Base-by-base conservation (phyloP, 2,888 invertebrate species). In the Mythimna albipuncta region DNA sequence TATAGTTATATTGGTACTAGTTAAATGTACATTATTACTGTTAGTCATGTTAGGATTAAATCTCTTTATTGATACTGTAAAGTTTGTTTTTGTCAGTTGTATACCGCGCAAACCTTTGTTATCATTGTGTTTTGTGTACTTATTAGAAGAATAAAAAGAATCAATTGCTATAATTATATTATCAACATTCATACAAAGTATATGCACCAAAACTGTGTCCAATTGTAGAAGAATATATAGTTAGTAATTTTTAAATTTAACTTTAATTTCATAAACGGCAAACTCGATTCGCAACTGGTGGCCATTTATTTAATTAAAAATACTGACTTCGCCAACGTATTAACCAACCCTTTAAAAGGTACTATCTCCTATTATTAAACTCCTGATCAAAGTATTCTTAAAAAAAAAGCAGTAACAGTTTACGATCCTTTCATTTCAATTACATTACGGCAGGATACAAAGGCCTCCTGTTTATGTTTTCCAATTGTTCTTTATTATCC, bases 401-500 rank as follows among this genome's bases (percentile, higher is more conserved):
- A 69, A 76, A 78, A 44, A 69, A 76, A 61, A 6, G 57, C 68
- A 72, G 63, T 0, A 35, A 64, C 32, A n/a, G 35, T 81, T 69
- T 65, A 76, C 81, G 78, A 69, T 57, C 54, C 47, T 65, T 75
- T 75, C 16, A 69, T 63, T 78, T 54, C 61, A 69, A 65, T 78
- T 78, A 58, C 47, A 62, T 66, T 69, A 65, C 58, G 50, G 52
- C 64, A 65, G 52, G 50, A 77, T 44, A 57, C 55, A 72, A 69
- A 65, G 47, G n/a, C 19, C 61, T 68, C 26, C 54, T 19, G 54
- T 78, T 81, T 67, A 69, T 61, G 62, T 54, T 47, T 81, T 77
- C 41, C 74, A 78, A 82, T 82, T 70, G 83, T 69, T 78, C 63
- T 79, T 79, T 71, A 73, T 69, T 72, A 67, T 55, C 26, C 5